Evolutionary conservation across 1,140 invertebrate genomes (phyloP).

Genomic region (Drosophila pandora): DNA sequence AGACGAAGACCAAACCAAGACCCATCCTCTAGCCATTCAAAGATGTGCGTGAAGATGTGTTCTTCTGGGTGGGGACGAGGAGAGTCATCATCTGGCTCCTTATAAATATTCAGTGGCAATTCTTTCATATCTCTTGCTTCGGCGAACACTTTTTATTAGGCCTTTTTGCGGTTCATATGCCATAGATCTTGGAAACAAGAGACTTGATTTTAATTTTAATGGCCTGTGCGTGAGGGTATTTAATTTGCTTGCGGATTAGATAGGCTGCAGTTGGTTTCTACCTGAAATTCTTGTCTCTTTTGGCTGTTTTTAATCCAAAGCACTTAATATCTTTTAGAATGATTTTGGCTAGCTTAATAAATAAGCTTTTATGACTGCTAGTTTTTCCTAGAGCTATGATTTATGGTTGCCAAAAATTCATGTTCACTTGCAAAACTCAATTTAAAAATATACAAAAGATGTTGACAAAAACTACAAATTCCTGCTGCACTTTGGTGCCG

Average conservation of each 20-base stretch:
- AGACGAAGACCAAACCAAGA: background rate
- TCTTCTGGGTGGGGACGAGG: slow-evolving; percentile 23
- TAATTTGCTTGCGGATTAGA: slow-evolving; percentile 65
- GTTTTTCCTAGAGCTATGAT: background rate
- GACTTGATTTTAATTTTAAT: slow-evolving; percentile 75
- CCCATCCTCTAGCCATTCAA: slow-evolving; percentile 11
- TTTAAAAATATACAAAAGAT: background rate
- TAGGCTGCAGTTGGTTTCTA: slow-evolving; percentile 26
- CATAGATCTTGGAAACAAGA: slow-evolving; percentile 7
- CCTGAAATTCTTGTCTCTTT: slow-evolving; percentile 14
- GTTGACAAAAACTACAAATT: background rate
- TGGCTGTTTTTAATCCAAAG: background rate
- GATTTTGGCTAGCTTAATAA: no score
- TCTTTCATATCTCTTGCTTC: slow-evolving; percentile 15
- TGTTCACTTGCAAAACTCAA: slow-evolving; percentile 1
- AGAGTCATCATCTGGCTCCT: slow-evolving; percentile 29
- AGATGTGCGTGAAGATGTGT: slow-evolving; percentile 27
- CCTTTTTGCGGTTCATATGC: slow-evolving; percentile 24
- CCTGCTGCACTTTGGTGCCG: slow-evolving; percentile 1
- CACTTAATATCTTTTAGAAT: background rate
- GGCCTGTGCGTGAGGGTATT: slow-evolving; percentile 60
- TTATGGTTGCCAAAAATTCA: slow-evolving; percentile 1
- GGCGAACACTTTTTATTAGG: slow-evolving; percentile 41
- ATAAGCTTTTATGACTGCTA: background rate
- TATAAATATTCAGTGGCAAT: slow-evolving; percentile 64